Evolutionary conservation across 2,888 invertebrate species (phyloP).

Genomic region (Phyllotreta cruciferae): DNA sequence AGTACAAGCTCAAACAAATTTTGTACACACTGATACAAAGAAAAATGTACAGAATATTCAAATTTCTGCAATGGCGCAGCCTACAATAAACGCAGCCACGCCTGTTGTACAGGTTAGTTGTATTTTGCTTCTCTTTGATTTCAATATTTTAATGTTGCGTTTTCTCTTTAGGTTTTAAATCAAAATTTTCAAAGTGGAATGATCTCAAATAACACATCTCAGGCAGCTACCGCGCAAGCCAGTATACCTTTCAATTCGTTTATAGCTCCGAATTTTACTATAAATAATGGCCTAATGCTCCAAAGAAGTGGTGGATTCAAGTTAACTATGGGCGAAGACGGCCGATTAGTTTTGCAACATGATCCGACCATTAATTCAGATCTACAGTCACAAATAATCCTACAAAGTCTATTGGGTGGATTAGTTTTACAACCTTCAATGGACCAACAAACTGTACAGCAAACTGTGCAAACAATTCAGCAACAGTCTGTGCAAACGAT

Average conservation of each 20-base stretch:
- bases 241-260: constrained; percentile 56
- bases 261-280: constrained; percentile 57
- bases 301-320: constrained; percentile 69
- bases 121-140: constrained; percentile 1
- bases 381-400: constrained; percentile 58
- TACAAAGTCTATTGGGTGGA: constrained; percentile 58
- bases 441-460: constrained; percentile 58
- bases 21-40: constrained; percentile 47
- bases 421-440: constrained; percentile 58
- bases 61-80: constrained; percentile 55
- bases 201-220: constrained; percentile 52
- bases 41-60: constrained; percentile 58
- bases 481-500: constrained; percentile 60
- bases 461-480: constrained; percentile 60
- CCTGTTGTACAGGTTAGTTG: constrained; percentile 54
- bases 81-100: constrained; percentile 53
- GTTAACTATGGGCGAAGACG: constrained; percentile 73
- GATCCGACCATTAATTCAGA: constrained; percentile 67
- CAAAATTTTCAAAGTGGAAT: constrained; percentile 58
- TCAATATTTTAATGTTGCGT: not conserved
- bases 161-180: constrained; percentile 53
- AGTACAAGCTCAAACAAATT: constrained; percentile 41
- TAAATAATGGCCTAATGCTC: constrained; percentile 58
- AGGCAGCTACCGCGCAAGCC: constrained; percentile 47
- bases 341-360: constrained; percentile 70